Conservation (phyloP, 1,140 invertebrate species). For the Acyrthosiphon pisum region DNA sequence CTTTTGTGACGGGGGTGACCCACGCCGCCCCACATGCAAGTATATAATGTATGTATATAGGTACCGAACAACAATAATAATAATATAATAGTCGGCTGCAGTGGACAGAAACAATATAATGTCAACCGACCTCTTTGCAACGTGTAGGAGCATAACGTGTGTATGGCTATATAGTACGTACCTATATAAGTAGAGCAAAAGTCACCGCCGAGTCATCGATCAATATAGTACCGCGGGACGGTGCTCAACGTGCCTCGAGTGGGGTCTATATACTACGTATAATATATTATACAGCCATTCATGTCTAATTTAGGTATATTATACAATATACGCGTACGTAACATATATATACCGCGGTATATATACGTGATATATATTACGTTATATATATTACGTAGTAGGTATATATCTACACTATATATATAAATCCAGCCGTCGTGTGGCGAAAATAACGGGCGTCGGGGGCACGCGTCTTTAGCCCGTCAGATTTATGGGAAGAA, state of each 20-base stretch:
- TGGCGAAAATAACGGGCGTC: constrained; percentile 1
- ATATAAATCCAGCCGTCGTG: constrained; percentile 26
- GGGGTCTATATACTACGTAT: neutral
- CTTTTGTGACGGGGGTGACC: constrained; percentile 11
- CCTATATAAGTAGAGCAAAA: constrained; percentile 23
- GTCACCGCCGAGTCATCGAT: constrained; percentile 52
- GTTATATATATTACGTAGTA: neutral
- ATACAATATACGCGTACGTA: neutral
- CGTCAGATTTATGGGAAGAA: constrained; percentile 36
- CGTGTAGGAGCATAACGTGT: neutral
- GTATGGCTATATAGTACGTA: neutral
- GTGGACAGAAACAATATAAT: constrained; percentile 34
- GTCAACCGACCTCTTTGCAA: constrained; percentile 28
- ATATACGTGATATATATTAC: neutral
- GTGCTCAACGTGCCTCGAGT: constrained; percentile 26
- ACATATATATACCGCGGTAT: neutral
- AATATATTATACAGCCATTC: neutral
- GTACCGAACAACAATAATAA: neutral
- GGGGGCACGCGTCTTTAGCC: constrained; percentile 53
- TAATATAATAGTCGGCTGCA: neutral
- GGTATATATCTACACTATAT: too few species aligned
- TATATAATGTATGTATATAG: neutral
- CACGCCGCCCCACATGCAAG: neutral
- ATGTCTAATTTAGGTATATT: constrained; percentile 37
- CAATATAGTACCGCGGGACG: neutral